phyloP scores from a whole-genome alignment of 1,140 invertebrate genomes.

The Zaprionus lachaisei region DNA sequence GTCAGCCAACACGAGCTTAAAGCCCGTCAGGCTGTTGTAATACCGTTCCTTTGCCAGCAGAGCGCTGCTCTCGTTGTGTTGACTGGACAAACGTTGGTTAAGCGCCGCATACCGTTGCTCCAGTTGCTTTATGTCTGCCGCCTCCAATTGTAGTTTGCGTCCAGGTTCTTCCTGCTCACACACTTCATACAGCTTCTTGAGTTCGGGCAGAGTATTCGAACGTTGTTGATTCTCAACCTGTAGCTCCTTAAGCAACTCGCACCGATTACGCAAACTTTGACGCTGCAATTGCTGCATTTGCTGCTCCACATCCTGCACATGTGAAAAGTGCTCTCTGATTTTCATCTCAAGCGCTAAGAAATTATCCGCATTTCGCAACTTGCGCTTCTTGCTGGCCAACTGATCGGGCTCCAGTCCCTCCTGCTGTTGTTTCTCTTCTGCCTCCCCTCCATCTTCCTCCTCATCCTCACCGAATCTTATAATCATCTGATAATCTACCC shows the following conservation, averaged over 20 bases:
- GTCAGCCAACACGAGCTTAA: slow-evolving; percentile 80
- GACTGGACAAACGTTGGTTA: slow-evolving; percentile 46
- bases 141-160: slow-evolving; percentile 68
- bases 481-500: slow-evolving; percentile 81
- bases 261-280: slow-evolving; percentile 75
- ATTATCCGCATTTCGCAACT: slow-evolving; percentile 73
- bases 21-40: slow-evolving; percentile 82
- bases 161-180: slow-evolving; percentile 70
- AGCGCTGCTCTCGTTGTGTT: slow-evolving; percentile 54
- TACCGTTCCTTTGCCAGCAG: slow-evolving; percentile 77
- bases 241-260: slow-evolving; percentile 57
- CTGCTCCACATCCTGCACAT: slow-evolving; percentile 74
- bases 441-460: slow-evolving; percentile 42
- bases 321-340: slow-evolving; percentile 65
- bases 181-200: slow-evolving; percentile 69
- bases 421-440: background rate
- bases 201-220: slow-evolving; percentile 40
- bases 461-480: slow-evolving; percentile 77
- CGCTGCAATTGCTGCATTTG: slow-evolving; percentile 68
- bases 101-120: slow-evolving; percentile 66
- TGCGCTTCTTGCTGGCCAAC: slow-evolving; percentile 74
- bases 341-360: slow-evolving; percentile 63
- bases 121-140: slow-evolving; percentile 71
- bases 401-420: slow-evolving; percentile 22
- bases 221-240: slow-evolving; percentile 52